Conservation (phyloP, 2,113 vertebrate species). For the Catharus fuscescens region DNA sequence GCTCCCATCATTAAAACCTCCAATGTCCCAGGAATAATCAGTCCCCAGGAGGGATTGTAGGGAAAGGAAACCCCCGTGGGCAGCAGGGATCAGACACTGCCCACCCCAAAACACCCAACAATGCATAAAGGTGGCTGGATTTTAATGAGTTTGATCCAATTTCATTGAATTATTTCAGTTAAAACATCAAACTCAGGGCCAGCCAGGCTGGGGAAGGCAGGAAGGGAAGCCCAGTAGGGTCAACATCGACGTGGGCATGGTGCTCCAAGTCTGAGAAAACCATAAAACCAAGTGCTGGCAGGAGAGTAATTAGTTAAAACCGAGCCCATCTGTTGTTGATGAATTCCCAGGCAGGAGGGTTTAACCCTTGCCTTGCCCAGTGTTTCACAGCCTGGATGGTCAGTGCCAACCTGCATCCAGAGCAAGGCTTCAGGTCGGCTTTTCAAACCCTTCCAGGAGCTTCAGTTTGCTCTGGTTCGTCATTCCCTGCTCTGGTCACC, state of each 20-base stretch:
- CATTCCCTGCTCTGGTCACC: not conserved
- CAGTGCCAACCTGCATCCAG: not conserved
- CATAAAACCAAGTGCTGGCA: constrained; percentile 29
- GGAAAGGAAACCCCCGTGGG: not conserved
- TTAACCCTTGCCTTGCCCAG: constrained; percentile 41
- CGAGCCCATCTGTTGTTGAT: constrained; percentile 69
- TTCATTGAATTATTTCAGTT: not conserved
- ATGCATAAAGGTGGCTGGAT: fast-evolving
- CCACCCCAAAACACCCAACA: not conserved
- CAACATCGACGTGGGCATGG: fast-evolving
- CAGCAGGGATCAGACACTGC: not conserved
- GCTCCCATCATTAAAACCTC: not conserved
- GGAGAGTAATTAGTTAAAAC: constrained; percentile 74
- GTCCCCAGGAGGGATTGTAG: fast-evolving
- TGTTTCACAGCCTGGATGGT: not conserved
- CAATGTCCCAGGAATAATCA: not conserved
- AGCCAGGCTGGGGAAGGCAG: not conserved
- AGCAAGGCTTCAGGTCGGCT: not conserved
- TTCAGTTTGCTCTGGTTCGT: not conserved
- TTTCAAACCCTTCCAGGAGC: not conserved
- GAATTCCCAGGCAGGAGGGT: constrained; percentile 52
- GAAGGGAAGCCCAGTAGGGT: not conserved
- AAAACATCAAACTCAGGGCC: not conserved
- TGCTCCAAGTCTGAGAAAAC: not conserved
- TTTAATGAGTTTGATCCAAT: not conserved